Base-by-base conservation (phyloP, 1,140 invertebrate genomes). In the Teleopsis dalmanni region DNA sequence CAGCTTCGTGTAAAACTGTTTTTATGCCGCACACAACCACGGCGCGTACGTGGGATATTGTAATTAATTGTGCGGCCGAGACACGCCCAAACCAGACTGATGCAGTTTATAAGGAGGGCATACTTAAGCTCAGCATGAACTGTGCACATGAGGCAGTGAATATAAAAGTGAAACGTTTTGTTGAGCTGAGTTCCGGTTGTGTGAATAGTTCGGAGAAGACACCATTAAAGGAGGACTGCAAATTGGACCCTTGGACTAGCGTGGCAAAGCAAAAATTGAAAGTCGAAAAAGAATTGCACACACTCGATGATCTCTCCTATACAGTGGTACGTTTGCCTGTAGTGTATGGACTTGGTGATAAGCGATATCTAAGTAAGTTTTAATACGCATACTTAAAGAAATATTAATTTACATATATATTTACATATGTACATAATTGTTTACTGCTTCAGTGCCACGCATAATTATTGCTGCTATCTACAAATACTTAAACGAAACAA, bases 1-100 rank as follows among this genome's bases (percentile, higher is more conserved):
- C 61, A 89, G 87, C 76, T 58, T 87, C 85, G 55, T 88, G 84
- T 65, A 81, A 87, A 60, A 78, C 77, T 61, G 88, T 85, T 1
- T 85, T 92, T 66, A 72, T 75, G 43, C 75, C 76, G 37, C 70
- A 76, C 54, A 18, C 78, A 77, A 33, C 72, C 70, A 52, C 60
- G 54, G 53, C 60, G 27, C 58, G 61, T 2, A 62, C 71, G 9
- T 89, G 87, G 78, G 84, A 87, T 63, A 82, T 82, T 73, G 86
- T 91, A 21, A 81, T 92, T 40, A 94, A 95, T 73, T 87, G 90
- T 64, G 90, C 91, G 10, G 87, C 87, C 7, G 91, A 95, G 73
- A 94, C 90, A 2, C 87, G 91, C 72, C 80, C 81, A 53, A 85
- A 87, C 16, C 88, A 93, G 75, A 85, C 84, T 27, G 89, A 93